Evolutionary conservation across 2,888 invertebrate species (phyloP).

Genomic region (Eledona agricola): DNA sequence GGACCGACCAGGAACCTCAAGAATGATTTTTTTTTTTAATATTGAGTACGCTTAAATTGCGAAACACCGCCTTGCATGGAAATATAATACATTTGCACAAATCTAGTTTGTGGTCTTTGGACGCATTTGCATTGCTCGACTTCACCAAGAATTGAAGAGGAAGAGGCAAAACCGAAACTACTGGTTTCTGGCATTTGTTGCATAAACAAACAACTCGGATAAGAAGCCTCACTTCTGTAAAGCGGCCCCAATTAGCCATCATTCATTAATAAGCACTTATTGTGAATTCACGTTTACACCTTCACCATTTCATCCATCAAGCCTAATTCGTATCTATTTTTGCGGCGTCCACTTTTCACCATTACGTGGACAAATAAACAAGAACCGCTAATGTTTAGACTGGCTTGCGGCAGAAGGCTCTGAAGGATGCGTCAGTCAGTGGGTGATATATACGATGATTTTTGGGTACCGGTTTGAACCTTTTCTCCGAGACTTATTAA

Average conservation of each 20-base stretch:
- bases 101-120: too few species aligned
- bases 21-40: too few species aligned
- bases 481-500: constrained; percentile 5
- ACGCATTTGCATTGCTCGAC: too few species aligned
- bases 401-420: too few species aligned
- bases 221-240: constrained; percentile 23
- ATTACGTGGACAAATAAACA: too few species aligned
- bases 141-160: constrained; percentile 16
- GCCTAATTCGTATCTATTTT: constrained; percentile 26
- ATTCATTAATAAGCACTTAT: constrained; percentile 25
- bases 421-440: too few species aligned
- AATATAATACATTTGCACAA: too few species aligned
- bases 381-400: too few species aligned
- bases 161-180: constrained; percentile 28
- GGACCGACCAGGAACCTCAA: constrained; percentile 10
- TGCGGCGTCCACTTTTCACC: too few species aligned
- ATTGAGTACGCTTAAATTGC: too few species aligned
- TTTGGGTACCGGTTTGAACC: constrained; percentile 1
- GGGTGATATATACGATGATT: too few species aligned
- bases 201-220: constrained; percentile 31
- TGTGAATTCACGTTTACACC: constrained; percentile 14
- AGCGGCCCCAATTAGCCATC: constrained; percentile 15
- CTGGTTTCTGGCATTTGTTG: constrained; percentile 24
- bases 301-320: constrained; percentile 22
- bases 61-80: too few species aligned